Evolutionary conservation across 2,113 vertebrate species (phyloP).

Genomic region (Aegithalos caudatus): DNA sequence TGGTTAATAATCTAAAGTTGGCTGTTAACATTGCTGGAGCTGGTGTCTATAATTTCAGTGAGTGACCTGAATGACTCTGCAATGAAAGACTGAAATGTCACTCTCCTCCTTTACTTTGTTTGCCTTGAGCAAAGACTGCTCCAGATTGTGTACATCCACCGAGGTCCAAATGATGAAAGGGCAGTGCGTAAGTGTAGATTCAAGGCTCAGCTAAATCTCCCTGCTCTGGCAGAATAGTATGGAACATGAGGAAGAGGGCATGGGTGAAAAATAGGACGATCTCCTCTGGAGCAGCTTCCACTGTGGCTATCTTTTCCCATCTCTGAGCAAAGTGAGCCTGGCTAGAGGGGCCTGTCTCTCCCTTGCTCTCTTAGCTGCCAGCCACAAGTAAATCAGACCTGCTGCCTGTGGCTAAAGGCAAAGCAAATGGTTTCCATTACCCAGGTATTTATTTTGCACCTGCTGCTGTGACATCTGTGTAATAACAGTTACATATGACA

Average conservation of each 20-base stretch:
- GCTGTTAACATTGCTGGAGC: conserved; percentile 55
- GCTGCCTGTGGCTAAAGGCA: conserved; percentile 1
- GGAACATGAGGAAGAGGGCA: not conserved
- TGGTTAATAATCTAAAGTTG: conserved; percentile 67
- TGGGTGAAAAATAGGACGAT: not conserved
- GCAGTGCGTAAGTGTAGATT: conserved; percentile 4
- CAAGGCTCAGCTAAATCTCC: conserved; percentile 11
- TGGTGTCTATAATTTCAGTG: conserved; percentile 62
- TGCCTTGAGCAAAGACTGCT: conserved; percentile 69
- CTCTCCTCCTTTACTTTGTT: conserved; percentile 61
- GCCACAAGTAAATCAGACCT: conserved; percentile 21
- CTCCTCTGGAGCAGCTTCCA: not conserved
- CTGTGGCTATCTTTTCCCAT: not conserved
- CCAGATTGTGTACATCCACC: conserved; percentile 46
- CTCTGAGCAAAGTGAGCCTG: not conserved
- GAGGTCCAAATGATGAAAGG: conserved; percentile 63
- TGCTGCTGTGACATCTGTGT: conserved; percentile 20
- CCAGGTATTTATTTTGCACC: conserved; percentile 44
- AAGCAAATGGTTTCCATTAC: conserved; percentile 42
- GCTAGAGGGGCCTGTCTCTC: not conserved
- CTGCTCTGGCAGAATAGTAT: not conserved
- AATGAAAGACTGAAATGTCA: conserved; percentile 70
- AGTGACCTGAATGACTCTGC: conserved; percentile 59
- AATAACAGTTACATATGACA: conserved; percentile 4
- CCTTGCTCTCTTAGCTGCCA: conserved; percentile 16